Evolutionary conservation across 2,888 invertebrate genomes (phyloP).

Genomic region (Neoscelio sp.): DNA sequence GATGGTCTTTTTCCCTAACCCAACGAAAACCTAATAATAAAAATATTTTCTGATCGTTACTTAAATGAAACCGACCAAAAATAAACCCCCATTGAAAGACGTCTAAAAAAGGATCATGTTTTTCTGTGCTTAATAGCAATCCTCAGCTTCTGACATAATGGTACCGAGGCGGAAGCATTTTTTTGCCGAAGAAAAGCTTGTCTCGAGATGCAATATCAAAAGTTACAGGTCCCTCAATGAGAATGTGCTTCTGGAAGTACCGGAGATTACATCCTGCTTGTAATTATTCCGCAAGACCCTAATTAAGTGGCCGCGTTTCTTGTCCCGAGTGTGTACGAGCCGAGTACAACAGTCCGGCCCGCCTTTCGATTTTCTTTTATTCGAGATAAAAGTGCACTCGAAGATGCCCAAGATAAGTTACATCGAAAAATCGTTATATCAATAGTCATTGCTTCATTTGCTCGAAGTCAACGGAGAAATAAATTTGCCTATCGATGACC

Average conservation of each 20-base stretch:
- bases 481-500: too few relatives aligned
- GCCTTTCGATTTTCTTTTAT: slow-evolving; percentile 51
- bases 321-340: slow-evolving; percentile 28
- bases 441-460: too few relatives aligned
- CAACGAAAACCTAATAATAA: too few relatives aligned
- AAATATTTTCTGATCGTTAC: too few relatives aligned
- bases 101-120: slow-evolving; percentile 21
- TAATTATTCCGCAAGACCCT: slow-evolving; percentile 64
- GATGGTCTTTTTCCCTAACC: too few relatives aligned
- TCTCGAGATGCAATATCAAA: slow-evolving; percentile 60
- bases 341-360: slow-evolving; percentile 3
- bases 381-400: slow-evolving; percentile 24
- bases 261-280: slow-evolving; percentile 67
- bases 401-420: slow-evolving; percentile 35
- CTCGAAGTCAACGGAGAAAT: too few relatives aligned
- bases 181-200: slow-evolving; percentile 55
- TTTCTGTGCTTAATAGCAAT: slow-evolving; percentile 24
- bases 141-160: slow-evolving; percentile 18
- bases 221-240: slow-evolving; percentile 33
- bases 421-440: slow-evolving; percentile 32
- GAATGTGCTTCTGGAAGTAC: slow-evolving; percentile 63
- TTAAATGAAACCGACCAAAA: slow-evolving; percentile 9
- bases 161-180: slow-evolving; percentile 50
- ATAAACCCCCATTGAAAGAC: not conserved
- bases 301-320: slow-evolving; percentile 66